These are phyloP conservation scores for Casuarius casuarius DNA, from an alignment of 2,113 vertebrate species.

Conservation along the genomic window DNA sequence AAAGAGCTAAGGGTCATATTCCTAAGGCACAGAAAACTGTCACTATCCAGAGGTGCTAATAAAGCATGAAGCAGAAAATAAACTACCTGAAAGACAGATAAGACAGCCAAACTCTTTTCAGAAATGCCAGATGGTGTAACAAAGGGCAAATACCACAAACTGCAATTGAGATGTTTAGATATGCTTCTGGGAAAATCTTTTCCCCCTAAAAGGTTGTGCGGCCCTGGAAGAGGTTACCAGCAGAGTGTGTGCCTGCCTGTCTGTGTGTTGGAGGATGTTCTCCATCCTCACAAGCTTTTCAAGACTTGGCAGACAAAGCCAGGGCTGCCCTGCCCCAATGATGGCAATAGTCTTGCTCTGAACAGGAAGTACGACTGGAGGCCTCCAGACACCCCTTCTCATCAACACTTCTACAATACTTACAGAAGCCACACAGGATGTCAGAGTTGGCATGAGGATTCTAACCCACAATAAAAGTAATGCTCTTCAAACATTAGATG, in stretches of 20 bases:
- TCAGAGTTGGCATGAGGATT: neutral
- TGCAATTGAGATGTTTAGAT: neutral
- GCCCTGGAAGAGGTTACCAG: neutral
- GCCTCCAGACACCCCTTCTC: neutral
- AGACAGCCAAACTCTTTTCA: neutral
- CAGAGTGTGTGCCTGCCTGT: fast-evolving
- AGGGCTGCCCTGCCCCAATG: neutral
- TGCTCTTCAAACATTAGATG: neutral
- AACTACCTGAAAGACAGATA: neutral
- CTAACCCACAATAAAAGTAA: neutral
- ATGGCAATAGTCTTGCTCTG: neutral
- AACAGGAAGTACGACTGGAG: neutral
- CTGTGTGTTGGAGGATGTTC: neutral
- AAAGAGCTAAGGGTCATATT: neutral
- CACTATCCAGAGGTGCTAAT: neutral
- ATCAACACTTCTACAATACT: neutral
- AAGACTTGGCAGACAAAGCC: neutral
- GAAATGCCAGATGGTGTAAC: neutral
- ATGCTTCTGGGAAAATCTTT: neutral
- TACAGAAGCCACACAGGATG: neutral
- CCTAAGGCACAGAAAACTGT: neutral
- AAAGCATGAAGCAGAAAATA: neutral
- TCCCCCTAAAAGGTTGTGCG: neutral
- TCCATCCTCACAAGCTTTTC: neutral
- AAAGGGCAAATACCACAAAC: neutral